Conservation (phyloP, 2,888 invertebrate genomes). For the Cryptosula pallasiana region DNA sequence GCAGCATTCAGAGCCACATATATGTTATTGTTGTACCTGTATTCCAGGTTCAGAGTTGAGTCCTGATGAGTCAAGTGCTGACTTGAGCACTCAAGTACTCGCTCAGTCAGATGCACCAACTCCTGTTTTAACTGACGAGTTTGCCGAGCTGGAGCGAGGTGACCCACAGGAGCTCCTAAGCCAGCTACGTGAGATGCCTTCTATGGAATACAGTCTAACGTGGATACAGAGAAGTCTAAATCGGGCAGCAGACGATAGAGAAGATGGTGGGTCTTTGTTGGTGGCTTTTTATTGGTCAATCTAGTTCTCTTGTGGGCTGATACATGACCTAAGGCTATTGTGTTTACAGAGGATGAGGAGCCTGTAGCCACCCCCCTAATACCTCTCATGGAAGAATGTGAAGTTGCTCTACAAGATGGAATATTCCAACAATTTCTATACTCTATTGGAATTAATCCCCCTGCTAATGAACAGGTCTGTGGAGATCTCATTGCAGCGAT, state of each 20-base stretch:
- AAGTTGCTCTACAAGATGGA: slow-evolving; percentile 69
- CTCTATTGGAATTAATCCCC: slow-evolving; percentile 60
- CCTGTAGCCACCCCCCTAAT: slow-evolving; percentile 66
- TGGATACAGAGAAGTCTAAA: slow-evolving; percentile 39
- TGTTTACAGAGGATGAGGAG: slow-evolving; percentile 55
- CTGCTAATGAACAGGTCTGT: slow-evolving; percentile 45
- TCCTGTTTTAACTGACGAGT: neutral
- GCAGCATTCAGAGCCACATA: too few relatives aligned
- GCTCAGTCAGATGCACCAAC: too few relatives aligned
- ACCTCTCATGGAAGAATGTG: slow-evolving; percentile 67
- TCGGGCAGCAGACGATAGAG: slow-evolving; percentile 65
- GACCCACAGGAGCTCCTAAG: slow-evolving; percentile 7
- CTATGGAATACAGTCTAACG: slow-evolving; percentile 27
- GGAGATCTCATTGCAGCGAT: too few relatives aligned
- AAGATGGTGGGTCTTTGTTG: slow-evolving; percentile 50
- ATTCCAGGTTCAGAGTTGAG: too few relatives aligned
- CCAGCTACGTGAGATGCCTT: neutral
- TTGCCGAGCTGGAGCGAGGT: neutral
- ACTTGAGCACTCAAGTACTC: too few relatives aligned
- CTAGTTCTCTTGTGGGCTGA: neutral
- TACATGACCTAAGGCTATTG: neutral
- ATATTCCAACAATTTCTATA: slow-evolving; percentile 66
- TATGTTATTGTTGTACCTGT: too few relatives aligned
- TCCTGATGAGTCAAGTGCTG: too few relatives aligned
- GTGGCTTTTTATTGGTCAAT: neutral